Base-by-base conservation (phyloP, 2,888 invertebrate genomes). In the Synergus itoensis region DNA sequence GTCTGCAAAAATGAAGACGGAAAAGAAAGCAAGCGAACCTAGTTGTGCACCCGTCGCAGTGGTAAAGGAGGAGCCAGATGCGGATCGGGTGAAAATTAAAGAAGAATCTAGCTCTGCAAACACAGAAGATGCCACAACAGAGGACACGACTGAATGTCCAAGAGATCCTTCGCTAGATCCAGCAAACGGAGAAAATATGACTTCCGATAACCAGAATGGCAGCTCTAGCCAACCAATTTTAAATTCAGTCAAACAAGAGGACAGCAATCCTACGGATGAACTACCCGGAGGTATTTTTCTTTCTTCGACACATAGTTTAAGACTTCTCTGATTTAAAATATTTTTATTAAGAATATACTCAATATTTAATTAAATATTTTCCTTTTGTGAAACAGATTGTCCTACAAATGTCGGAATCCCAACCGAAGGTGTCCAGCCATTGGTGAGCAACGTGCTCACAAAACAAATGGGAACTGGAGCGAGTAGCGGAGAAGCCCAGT, bases 401-500 rank as follows among this genome's bases (percentile, higher is more conserved):
- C 85, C 86, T 48, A 86, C 88, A 21, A 89, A 88, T 83, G 86
- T 88, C 76, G 86, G 85, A 69, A 90, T 92, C 82, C 93, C 94
- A 60, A 93, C 94, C 79, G 95, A 96, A 88, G 94, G 94, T 84
- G 95, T 96, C 62, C 96, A 96, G 91, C 96, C 96, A 16, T 92
- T 96, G 88, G 95, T 95, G 48, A 96, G 96, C 84, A 96, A 96
- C 91, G 96, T 96, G 81, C 95, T 96, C 88, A 95, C 95, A 91
- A 97, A 96, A 91, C 96, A 96, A 86, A 93, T 93, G 86, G 93
- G 92, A 77, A 96, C 95, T 85, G 96, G 96, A 90, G 93, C 94
- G 41, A 95, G 95, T 84, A 95, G 96, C 84, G 96, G 97, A 94
- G 97, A 97, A 94, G 96, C 97, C 85, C 95, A 96, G 90, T 96